Base-by-base conservation (phyloP, 2,888 invertebrate genomes). In the Epirrhoe alternata region DNA sequence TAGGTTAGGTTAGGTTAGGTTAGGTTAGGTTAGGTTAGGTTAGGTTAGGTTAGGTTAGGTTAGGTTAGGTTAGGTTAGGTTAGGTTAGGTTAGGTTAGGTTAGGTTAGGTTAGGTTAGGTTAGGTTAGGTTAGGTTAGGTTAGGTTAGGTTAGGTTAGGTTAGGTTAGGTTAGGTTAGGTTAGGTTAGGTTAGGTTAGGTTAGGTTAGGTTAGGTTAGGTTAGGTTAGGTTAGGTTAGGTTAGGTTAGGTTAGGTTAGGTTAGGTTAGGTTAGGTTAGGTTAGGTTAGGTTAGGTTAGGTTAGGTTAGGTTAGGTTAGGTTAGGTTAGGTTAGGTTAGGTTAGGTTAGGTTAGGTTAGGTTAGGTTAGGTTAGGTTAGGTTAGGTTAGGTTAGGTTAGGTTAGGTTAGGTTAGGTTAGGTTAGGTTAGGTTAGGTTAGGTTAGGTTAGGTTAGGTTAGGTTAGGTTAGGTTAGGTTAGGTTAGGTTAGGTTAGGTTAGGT, bases 131-230 rank as follows among this genome's bases (percentile, higher is more conserved):
- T 69, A 66, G 70, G 69, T 70, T 70, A 69, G 70, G 70, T 70
- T 72, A 71, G 70, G 74, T 74, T 73, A 73, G 74, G 74, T 75
- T 75, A 74, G 74, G 73, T 71, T 71, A 73, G 73, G 73, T 73
- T 72, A 68, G 71, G 70, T 73, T 73, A 73, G 72, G 71, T 71
- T 71, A 72, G 73, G 73, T 75, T 75, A 73, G 75, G 75, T 75
- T 75, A 73, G 73, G 74, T 75, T 73, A 73, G 74, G 74, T 74
- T 75, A 72, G 70, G 71, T 69, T 68, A 69, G 69, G 69, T 69
- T 73, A 65, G 64, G 55, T 62, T 62, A 59, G 64, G 68, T 68
- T 65, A 64, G 64, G 61, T 66, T 66, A 63, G 65, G 62, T 64
- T 68, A 61, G 61, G 61, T 61, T 61, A 58, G 61, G 61, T 61